Percentiles rank a stretch among this genome's conserved stretches.
phyloP scores from a whole-genome alignment of 2,797 vertebrate species.

The Paratrypauchen microcephalus region DNA sequence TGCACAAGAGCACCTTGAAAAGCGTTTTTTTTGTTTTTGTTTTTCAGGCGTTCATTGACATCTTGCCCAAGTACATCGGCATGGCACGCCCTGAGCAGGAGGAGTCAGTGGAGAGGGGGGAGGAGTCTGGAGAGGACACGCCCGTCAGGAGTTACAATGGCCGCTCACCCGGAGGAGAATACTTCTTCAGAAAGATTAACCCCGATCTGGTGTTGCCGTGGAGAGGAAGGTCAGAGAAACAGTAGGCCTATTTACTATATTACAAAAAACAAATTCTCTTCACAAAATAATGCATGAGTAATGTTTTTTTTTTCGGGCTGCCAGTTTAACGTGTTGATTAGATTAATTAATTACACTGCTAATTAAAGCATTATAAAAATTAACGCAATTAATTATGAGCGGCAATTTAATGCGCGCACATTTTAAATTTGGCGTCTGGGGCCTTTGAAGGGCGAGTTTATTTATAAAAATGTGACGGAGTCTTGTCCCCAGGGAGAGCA shows the following conservation, averaged over 20 bases:
- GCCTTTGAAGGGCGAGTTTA: too few relatives aligned
- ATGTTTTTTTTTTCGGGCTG: too few relatives aligned
- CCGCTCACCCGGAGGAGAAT: constrained; percentile 81
- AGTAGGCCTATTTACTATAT: neutral
- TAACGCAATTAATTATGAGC: too few relatives aligned
- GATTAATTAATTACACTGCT: too few relatives aligned
- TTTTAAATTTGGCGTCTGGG: too few relatives aligned
- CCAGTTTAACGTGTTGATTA: too few relatives aligned
- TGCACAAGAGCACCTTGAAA: neutral
- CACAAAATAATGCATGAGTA: too few relatives aligned
- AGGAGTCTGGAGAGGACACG: constrained; percentile 53
- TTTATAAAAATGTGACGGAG: too few relatives aligned
- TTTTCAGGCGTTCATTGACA: constrained; percentile 83
- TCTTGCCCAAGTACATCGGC: constrained; percentile 84
- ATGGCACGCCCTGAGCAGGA: constrained; percentile 81
- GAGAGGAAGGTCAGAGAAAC: constrained; percentile 76
- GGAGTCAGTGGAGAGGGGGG: constrained; percentile 53
- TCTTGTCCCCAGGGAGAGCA: too few relatives aligned
- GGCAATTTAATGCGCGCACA: too few relatives aligned
- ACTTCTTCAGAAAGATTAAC: constrained; percentile 86
- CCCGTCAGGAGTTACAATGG: constrained; percentile 44
- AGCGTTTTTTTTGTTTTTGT: neutral
- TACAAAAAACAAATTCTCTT: too few relatives aligned
- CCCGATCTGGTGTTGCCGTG: constrained; percentile 83
- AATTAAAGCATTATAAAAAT: too few relatives aligned